Percentiles rank a stretch among this genome's conserved stretches.
phyloP scores from a whole-genome alignment of 64 coral and sea anemone species.

The Stichodactyla helianthus region DNA sequence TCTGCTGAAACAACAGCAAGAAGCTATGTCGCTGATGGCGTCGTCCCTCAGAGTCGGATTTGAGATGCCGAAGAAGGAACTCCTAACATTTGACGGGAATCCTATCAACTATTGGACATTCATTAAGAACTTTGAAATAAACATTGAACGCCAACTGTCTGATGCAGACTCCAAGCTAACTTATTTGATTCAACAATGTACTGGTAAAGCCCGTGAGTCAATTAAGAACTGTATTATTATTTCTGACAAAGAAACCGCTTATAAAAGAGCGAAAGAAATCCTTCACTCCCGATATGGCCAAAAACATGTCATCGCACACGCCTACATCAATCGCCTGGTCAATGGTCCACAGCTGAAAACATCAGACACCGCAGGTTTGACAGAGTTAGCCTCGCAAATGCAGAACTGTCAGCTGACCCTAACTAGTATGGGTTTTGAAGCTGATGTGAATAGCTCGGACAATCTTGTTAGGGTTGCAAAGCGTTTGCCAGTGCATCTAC shows the following conservation, averaged over 20 bases:
- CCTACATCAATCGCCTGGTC: not conserved
- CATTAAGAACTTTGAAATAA: constrained; percentile 27
- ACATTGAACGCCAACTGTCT: not conserved
- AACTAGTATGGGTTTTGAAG: not conserved
- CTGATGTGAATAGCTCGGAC: not conserved
- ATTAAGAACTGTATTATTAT: constrained; percentile 35
- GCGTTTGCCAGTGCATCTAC: not conserved
- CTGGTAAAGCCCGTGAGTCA: not conserved
- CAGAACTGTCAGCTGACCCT: not conserved
- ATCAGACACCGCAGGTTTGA: not conserved
- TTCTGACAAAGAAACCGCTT: not conserved
- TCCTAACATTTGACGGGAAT: constrained; percentile 30
- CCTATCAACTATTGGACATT: constrained; percentile 39
- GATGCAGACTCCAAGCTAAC: not conserved
- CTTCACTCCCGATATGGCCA: constrained; percentile 24
- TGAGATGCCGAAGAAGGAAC: not conserved
- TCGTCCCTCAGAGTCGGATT: not conserved
- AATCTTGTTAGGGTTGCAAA: not conserved
- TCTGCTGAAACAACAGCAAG: not conserved
- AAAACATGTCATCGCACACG: constrained; percentile 9
- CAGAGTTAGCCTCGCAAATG: not conserved
- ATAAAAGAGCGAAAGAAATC: not conserved
- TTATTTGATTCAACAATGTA: constrained; percentile 28
- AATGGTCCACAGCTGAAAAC: constrained; percentile 11
- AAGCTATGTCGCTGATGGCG: not conserved